A percentile compares a stretch with the other conserved stretches of the same genome.
Conservation (phyloP, 2,888 invertebrate species). For the Neocrepidodera transversa region DNA sequence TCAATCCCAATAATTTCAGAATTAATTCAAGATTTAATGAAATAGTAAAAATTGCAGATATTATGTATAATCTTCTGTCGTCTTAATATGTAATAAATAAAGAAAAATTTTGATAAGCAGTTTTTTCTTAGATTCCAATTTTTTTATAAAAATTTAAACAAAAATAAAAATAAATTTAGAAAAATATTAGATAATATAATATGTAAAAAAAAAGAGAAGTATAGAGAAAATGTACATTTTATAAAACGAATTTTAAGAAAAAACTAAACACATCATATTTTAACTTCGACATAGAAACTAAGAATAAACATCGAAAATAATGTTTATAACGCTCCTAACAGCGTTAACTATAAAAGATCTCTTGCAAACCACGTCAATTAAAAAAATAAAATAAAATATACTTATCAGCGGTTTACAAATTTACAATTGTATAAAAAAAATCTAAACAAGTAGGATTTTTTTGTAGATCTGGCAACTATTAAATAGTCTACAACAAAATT, state of each 20-base stretch:
- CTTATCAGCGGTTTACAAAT: too few relatives aligned
- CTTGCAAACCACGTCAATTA: conserved; percentile 38
- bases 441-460: too few relatives aligned
- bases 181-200: conserved; percentile 11
- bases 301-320: conserved; percentile 50
- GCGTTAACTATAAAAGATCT: conserved; percentile 38
- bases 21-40: too few relatives aligned
- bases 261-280: conserved; percentile 16
- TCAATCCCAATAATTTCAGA: too few relatives aligned
- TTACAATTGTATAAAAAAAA: too few relatives aligned
- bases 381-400: too few relatives aligned
- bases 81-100: too few relatives aligned
- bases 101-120: conserved; percentile 4
- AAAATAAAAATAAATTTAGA: conserved; percentile 2
- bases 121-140: conserved; percentile 18
- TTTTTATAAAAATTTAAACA: background rate
- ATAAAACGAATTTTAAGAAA: background rate
- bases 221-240: conserved; percentile 19
- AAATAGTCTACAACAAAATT: too few relatives aligned
- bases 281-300: conserved; percentile 41
- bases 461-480: too few relatives aligned
- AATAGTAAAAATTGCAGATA: too few relatives aligned
- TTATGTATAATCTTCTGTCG: too few relatives aligned
- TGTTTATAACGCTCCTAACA: conserved; percentile 33
- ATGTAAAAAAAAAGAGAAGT: conserved; percentile 17